A percentile compares a stretch with the other conserved stretches of the same genome.
phyloP scores from a whole-genome alignment of 2,113 vertebrate species.

The Ictidomys tridecemlineatus region DNA sequence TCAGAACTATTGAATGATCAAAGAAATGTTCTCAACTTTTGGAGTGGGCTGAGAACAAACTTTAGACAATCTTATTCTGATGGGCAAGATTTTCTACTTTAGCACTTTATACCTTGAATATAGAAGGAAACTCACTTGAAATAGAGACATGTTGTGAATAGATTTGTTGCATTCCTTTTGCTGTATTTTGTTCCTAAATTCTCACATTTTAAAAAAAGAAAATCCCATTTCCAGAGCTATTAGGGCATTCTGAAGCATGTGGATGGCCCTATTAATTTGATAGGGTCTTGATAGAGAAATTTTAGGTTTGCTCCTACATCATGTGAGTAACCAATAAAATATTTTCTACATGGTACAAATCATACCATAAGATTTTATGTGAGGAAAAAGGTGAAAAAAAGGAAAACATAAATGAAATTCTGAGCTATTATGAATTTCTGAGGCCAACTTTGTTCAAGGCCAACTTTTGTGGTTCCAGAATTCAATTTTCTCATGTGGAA shows the following conservation, averaged over 20 bases:
- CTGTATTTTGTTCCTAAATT: conserved; percentile 19
- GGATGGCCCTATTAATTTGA: background rate
- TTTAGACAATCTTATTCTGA: background rate
- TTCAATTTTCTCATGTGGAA: background rate
- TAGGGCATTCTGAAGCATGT: background rate
- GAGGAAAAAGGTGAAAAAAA: background rate
- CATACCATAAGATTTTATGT: background rate
- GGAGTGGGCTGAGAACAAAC: background rate
- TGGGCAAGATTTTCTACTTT: background rate
- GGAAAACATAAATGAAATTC: background rate
- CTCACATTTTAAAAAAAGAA: background rate
- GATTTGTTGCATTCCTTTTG: background rate
- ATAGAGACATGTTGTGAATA: background rate
- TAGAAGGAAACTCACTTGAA: background rate
- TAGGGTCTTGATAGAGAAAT: background rate
- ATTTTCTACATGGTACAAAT: background rate
- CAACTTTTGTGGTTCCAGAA: background rate
- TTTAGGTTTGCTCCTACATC: background rate
- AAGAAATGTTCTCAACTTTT: background rate
- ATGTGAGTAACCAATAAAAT: background rate
- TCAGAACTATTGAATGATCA: background rate
- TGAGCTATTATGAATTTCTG: background rate
- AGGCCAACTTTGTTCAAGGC: background rate
- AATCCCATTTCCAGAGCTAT: background rate
- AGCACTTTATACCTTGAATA: background rate